phyloP scores from a whole-genome alignment of 1,140 invertebrate genomes.

The Delia radicum region DNA sequence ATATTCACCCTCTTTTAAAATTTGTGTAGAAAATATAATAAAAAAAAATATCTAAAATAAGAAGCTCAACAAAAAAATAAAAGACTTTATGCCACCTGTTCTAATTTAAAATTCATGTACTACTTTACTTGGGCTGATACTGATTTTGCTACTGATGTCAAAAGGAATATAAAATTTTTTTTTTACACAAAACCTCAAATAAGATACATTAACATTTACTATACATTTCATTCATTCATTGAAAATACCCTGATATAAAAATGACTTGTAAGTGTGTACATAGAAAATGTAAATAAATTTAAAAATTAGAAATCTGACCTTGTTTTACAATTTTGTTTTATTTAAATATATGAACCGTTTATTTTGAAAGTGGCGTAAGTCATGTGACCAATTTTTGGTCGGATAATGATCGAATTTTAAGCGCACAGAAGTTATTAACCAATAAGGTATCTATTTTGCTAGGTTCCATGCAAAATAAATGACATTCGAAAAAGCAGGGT shows the following conservation, averaged over 20 bases:
- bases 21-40: too few relatives aligned
- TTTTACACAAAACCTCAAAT: slow-evolving; percentile 36
- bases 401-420: too few relatives aligned
- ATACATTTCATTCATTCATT: background rate
- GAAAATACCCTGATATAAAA: background rate
- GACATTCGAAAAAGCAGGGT: too few relatives aligned
- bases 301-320: slow-evolving; percentile 47
- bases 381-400: too few relatives aligned
- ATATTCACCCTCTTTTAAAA: background rate
- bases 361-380: too few relatives aligned
- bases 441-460: too few relatives aligned
- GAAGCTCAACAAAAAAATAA: background rate
- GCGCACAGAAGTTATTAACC: too few relatives aligned
- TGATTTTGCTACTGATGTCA: slow-evolving; percentile 24
- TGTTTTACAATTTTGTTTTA: slow-evolving; percentile 39
- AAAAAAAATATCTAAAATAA: background rate
- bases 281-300: slow-evolving; percentile 31
- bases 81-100: slow-evolving; percentile 20
- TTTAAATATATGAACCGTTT: too few relatives aligned
- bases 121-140: slow-evolving; percentile 16
- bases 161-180: slow-evolving; percentile 31
- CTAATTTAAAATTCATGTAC: slow-evolving; percentile 26
- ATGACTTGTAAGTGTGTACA: background rate
- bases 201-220: background rate
- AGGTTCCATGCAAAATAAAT: too few relatives aligned